Percentiles rank a stretch among this genome's conserved stretches.
phyloP scores from a whole-genome alignment of 2,113 vertebrate species.

The Sinosuthora webbiana region DNA sequence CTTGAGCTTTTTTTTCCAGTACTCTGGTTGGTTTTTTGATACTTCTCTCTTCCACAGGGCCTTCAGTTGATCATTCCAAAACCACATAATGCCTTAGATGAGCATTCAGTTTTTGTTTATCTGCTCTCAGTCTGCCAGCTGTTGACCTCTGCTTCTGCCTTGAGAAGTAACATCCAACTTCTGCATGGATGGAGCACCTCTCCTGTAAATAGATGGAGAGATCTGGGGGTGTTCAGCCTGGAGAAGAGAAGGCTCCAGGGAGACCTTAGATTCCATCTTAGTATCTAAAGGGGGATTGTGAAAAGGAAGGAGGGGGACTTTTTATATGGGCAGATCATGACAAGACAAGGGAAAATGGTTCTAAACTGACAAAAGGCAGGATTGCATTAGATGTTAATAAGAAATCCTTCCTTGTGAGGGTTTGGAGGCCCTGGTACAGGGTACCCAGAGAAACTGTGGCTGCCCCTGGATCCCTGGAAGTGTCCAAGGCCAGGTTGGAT shows the following conservation, averaged over 20 bases:
- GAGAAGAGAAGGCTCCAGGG: background rate
- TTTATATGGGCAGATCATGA: background rate
- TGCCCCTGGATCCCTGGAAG: background rate
- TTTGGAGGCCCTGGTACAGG: background rate
- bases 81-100: background rate
- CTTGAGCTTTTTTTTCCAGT: background rate
- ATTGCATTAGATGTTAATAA: background rate
- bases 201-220: background rate
- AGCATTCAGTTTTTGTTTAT: background rate
- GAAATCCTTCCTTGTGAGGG: background rate
- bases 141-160: background rate
- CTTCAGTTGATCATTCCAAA: background rate
- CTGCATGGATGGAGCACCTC: background rate
- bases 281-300: background rate
- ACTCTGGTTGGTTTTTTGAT: background rate
- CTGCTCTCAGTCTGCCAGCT: background rate
- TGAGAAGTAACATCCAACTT: background rate
- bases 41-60: background rate
- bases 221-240: background rate
- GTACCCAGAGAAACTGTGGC: background rate
- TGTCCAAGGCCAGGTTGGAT: fast-evolving
- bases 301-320: background rate
- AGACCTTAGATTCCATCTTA: background rate
- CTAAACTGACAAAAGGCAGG: background rate
- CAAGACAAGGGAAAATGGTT: background rate